Conservation (phyloP, 2,888 invertebrate species). For the Parapristionchus giblindavisi region DNA sequence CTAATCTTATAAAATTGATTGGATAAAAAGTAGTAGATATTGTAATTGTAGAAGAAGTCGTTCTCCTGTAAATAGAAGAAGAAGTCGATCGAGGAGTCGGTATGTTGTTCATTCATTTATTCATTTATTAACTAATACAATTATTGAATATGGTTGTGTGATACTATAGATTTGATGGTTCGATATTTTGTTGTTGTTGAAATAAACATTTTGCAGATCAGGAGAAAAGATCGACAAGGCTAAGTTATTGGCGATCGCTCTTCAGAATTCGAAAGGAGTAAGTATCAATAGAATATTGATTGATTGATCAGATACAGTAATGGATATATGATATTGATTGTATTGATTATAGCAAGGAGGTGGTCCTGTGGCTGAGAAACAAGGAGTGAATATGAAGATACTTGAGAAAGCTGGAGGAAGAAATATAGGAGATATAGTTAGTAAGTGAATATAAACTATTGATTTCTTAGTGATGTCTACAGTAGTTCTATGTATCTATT, state of each 20-base stretch:
- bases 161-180: too few species aligned
- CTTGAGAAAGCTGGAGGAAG: slow-evolving; percentile 39
- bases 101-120: too few species aligned
- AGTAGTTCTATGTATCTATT: background rate
- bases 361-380: slow-evolving; percentile 34
- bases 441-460: slow-evolving; percentile 15
- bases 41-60: background rate
- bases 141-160: too few species aligned
- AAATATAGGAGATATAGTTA: slow-evolving; percentile 39
- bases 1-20: background rate
- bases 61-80: too few species aligned
- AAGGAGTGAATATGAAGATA: slow-evolving; percentile 37
- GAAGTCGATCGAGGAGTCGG: too few species aligned
- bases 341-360: background rate
- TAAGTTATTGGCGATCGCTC: slow-evolving; percentile 36
- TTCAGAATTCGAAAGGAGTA: slow-evolving; percentile 31
- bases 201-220: slow-evolving; percentile 18
- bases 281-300: background rate
- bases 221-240: slow-evolving; percentile 37
- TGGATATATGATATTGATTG: background rate
- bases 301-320: background rate
- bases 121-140: too few species aligned
- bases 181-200: too few species aligned
- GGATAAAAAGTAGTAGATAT: too few species aligned
- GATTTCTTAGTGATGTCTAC: background rate